phyloP scores from a whole-genome alignment of 2,113 vertebrate genomes.

The Perognathus longimembris region DNA sequence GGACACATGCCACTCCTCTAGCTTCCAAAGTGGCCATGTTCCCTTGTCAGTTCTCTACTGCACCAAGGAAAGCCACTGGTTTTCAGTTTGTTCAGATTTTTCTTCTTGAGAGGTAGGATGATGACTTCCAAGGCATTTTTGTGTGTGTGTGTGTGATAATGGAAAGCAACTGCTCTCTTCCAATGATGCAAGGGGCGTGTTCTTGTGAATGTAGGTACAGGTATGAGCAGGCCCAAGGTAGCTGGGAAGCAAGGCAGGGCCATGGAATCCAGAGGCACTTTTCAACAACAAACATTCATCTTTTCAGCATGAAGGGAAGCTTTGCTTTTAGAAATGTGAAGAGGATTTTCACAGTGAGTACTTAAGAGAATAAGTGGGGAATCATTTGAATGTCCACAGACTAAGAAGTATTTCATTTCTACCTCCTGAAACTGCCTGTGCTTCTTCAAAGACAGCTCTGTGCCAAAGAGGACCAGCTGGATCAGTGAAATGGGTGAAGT shows the following conservation, averaged over 20 bases:
- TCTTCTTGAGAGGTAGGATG: not conserved
- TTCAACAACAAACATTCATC: not conserved
- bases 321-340: conserved; percentile 20
- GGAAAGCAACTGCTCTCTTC: not conserved
- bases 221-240: not conserved
- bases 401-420: not conserved
- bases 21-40: not conserved
- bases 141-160: not conserved
- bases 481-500: not conserved
- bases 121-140: not conserved
- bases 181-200: not conserved
- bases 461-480: too few species aligned
- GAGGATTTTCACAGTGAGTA: not conserved
- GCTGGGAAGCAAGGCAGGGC: too few species aligned
- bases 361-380: not conserved
- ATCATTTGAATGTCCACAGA: not conserved
- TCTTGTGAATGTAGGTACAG: not conserved
- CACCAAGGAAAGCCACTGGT: not conserved
- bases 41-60: not conserved
- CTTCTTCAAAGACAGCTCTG: too few species aligned
- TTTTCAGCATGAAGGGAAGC: not conserved
- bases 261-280: not conserved
- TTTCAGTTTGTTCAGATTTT: not conserved
- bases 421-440: not conserved
- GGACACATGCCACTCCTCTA: too few species aligned